Conservation (phyloP, 1,140 invertebrate genomes). For the Lepidurus arcticus region DNA sequence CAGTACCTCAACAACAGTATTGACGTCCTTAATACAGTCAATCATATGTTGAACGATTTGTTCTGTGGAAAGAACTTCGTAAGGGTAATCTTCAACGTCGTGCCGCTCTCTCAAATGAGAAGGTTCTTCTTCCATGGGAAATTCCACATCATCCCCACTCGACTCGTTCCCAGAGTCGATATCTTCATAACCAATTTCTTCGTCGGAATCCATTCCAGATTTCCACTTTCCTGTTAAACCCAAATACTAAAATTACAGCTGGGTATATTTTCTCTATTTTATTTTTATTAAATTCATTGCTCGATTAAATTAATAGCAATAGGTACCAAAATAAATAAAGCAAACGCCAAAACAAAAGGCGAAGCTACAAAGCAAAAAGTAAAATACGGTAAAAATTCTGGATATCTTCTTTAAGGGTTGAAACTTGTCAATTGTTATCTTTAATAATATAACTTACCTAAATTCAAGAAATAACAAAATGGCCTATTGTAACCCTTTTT, state of each 20-base stretch:
- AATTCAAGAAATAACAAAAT: neutral
- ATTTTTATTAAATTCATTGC: neutral
- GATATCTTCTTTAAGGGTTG: too few species aligned
- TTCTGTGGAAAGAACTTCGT: conserved; percentile 88
- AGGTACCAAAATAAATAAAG: neutral
- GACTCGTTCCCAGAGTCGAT: conserved; percentile 87
- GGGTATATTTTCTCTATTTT: neutral
- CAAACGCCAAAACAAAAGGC: neutral
- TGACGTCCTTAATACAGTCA: conserved; percentile 93
- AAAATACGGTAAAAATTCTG: too few species aligned
- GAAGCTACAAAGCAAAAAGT: neutral
- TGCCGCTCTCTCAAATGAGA: conserved; percentile 66
- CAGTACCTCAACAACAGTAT: conserved; percentile 74
- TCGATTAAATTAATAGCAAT: neutral
- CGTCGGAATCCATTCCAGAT: conserved; percentile 75
- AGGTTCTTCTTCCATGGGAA: conserved; percentile 79
- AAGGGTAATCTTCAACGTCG: conserved; percentile 84
- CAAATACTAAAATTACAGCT: neutral
- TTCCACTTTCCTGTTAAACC: neutral
- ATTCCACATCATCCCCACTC: conserved; percentile 83
- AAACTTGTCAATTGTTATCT: too few species aligned
- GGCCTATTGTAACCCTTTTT: neutral
- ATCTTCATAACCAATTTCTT: conserved; percentile 76
- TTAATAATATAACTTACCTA: too few species aligned
- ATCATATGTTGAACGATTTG: conserved; percentile 96